Base-by-base conservation (phyloP, 2,888 invertebrate species). In the Stramonita haemastoma region DNA sequence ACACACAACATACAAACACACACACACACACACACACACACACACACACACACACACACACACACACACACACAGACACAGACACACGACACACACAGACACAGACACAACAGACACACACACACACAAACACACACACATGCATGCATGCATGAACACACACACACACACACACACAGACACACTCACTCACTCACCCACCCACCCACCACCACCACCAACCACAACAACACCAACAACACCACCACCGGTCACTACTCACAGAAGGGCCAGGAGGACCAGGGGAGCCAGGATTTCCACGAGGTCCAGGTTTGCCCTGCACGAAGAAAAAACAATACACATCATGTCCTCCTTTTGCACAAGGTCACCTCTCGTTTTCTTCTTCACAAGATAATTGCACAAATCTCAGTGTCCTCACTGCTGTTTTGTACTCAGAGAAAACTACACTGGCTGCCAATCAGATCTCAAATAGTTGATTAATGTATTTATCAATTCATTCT, bases 251-350 rank as follows among this genome's bases (percentile, higher is more conserved):
- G 15, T 15, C 85, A 57, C 91, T 91, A 57, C 91, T 91, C 73
- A 91, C 94, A 89, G 91, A 86, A 36, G 92, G 86, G 73, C 98
- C 98, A 79, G 97, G 97, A 4, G 97, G 96, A 4, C 98, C 98
- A 17, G 92, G 57, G 1, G 92, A 91, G 77, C 93, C 94, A 13
- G 93, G 89, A 26, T 91, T 90, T 34, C 94, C 94, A 87, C 91
- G 92, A 11, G 89, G 36, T 46, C 94, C 94, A 89, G 93, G 93
- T 90, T 93, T 92, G 57, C 94, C 94, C 93, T 94, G 88, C 32
- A 60, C 36, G 36, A 19, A 83, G 0, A 46, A 46, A 60, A 17
- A 73, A 73, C 73, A 73, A 2, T 4, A 73, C 66, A 73, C 73
- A 73, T n/a, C 73, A 73, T 73, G 19, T 66, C 26, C 26, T 66